A percentile compares a stretch with the other conserved stretches of the same genome.
phyloP scores from a whole-genome alignment of 2,797 vertebrate species.

The Myioborus miniatus region DNA sequence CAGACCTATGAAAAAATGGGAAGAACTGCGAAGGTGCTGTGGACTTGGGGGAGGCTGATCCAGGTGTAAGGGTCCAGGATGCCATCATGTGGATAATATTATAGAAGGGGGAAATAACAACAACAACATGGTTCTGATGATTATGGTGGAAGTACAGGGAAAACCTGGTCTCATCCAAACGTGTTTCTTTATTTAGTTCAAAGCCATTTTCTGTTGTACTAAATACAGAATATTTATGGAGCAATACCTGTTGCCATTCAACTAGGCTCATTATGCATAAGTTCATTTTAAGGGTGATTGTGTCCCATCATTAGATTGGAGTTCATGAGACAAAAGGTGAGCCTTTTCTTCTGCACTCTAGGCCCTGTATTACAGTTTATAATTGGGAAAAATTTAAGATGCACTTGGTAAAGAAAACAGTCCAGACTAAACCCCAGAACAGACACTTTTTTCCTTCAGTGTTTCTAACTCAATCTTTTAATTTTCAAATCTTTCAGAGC shows the following conservation, averaged over 20 bases:
- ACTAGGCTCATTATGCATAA: neutral
- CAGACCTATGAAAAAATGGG: neutral
- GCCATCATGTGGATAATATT: rapidly evolving
- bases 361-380: neutral
- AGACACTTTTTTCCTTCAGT: neutral
- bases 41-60: neutral
- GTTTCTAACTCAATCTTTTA: constrained; percentile 28
- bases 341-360: neutral
- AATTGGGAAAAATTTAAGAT: neutral
- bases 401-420: neutral
- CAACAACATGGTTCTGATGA: neutral
- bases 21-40: neutral
- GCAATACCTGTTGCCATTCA: neutral
- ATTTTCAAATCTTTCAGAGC: constrained; percentile 20
- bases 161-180: neutral
- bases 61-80: rapidly evolving
- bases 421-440: neutral
- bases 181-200: neutral
- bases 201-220: neutral
- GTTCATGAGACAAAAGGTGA: neutral
- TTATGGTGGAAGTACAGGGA: neutral
- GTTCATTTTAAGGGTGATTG: neutral
- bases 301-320: neutral
- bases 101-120: neutral
- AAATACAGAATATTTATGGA: neutral